Evolutionary conservation across 2,888 invertebrate species (phyloP).

Genomic region (Dynastes hyllus): DNA sequence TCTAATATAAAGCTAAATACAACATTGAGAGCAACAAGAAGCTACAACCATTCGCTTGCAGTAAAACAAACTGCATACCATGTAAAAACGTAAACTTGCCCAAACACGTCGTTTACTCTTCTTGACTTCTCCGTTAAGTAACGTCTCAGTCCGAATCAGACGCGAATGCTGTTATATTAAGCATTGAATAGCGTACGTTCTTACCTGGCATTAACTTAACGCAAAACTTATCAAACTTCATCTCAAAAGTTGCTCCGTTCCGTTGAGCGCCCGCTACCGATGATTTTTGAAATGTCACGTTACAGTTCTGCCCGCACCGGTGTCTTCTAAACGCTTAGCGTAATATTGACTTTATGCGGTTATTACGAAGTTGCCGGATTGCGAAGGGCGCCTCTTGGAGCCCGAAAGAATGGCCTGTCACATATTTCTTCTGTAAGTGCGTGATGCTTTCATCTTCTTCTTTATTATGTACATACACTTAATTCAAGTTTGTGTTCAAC

Average conservation of each 20-base stretch:
- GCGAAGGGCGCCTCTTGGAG: neutral
- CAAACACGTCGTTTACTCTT: slow-evolving; percentile 13
- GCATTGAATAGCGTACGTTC: neutral
- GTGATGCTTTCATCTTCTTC: neutral
- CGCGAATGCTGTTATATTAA: slow-evolving; percentile 5
- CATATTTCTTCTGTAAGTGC: neutral
- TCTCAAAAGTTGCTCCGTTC: neutral
- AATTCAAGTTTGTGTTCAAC: neutral
- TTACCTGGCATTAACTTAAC: slow-evolving; percentile 41
- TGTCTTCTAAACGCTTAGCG: neutral
- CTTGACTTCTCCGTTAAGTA: slow-evolving; percentile 23
- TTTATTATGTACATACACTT: neutral
- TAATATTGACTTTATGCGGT: neutral
- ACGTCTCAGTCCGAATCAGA: neutral
- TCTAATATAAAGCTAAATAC: too few relatives aligned
- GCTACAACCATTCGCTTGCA: too few relatives aligned
- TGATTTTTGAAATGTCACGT: neutral
- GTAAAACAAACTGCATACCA: too few relatives aligned
- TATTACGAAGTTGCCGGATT: slow-evolving; percentile 1
- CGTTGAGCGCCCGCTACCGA: neutral
- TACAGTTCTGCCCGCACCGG: neutral
- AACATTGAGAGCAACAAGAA: too few relatives aligned
- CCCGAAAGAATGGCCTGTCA: neutral
- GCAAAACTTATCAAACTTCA: slow-evolving; percentile 37
- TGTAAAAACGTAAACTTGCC: slow-evolving; percentile 4